Percentiles rank a stretch among this genome's conserved stretches.
These are phyloP conservation scores for Ptilonorhynchus violaceus DNA, from an alignment of 2,113 vertebrate species.

Conservation along the genomic window DNA sequence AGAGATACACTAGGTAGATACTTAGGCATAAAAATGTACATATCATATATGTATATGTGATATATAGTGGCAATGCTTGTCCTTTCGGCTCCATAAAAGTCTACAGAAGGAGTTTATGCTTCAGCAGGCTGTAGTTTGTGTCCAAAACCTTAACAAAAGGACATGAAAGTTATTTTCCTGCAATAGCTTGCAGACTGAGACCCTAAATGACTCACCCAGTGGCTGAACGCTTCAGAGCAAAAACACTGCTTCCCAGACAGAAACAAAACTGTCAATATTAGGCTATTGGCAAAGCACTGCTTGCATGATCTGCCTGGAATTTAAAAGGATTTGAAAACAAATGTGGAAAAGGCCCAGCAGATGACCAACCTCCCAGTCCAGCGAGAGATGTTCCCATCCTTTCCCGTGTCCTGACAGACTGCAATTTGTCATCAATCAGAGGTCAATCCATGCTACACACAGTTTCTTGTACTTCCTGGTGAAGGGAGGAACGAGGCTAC, in stretches of 20 bases:
- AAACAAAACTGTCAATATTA: neutral
- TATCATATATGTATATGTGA: neutral
- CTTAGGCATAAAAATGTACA: neutral
- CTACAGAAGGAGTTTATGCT: neutral
- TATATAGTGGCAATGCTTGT: neutral
- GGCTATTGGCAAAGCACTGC: neutral
- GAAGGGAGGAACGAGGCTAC: neutral
- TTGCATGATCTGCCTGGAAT: neutral
- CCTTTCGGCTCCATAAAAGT: neutral
- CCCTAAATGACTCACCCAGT: neutral
- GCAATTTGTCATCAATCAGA: conserved; percentile 2
- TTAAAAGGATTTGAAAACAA: neutral
- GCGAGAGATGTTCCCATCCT: conserved; percentile 25
- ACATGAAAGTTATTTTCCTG: neutral
- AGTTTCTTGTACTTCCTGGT: neutral
- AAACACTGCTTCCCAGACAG: neutral
- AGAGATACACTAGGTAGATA: no score
- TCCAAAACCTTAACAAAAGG: neutral
- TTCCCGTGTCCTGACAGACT: conserved; percentile 34
- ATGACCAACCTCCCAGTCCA: conserved; percentile 44
- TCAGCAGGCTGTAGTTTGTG: neutral
- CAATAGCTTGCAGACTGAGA: neutral
- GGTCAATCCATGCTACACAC: neutral
- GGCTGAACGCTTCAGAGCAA: neutral
- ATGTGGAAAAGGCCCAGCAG: neutral